Base-by-base conservation (phyloP, 2,113 vertebrate genomes). In the Carlito syrichta region DNA sequence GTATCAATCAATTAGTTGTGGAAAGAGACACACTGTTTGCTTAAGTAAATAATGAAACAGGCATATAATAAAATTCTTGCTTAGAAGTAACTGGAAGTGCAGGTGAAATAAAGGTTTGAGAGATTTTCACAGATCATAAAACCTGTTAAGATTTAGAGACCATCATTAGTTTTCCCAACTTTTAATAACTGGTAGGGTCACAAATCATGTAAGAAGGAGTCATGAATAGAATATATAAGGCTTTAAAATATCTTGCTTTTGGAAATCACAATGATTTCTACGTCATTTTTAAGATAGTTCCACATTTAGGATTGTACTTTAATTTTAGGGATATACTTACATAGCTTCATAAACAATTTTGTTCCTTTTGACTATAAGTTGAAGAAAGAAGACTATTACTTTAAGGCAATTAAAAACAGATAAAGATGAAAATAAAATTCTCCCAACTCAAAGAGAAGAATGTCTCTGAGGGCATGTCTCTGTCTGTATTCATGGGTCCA, bases 301-400 rank as follows among this genome's bases (percentile, higher is more conserved):
- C 7, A 86, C 3, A 60, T 8, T 92, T 40, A n/a, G 16, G 0
- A 3, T 62, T 85, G 7, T 45, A 9, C 20, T 77, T 97, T 79
- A 52, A 78, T 30, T 62, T 78, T 14, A 32, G 3, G 1, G 1
- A 71, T 86, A 60, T 50, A 76, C 4, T 63, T 94, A 83, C 0
- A 76, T 81, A 6, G 68, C 38, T 95, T 66, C 40, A 71, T 45
- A 97, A 97, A 77, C 5, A 54, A 83, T 7, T 98, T 96, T 95
- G 50, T 56, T 87, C 2, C n/a, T 32, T 85, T 82, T 94, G 19
- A 84, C 60, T 96, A 5, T 68, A 25, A 43, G 0, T 5, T 90
- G 8, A 4, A 95, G 16, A 96, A 48, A 50, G 35, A 86, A 62
- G 0, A 0, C 0, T 86, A 74, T 76, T 95, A 78, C 43, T 89